Conservation (phyloP, 2,888 invertebrate species). For the Loripinus fragilis region DNA sequence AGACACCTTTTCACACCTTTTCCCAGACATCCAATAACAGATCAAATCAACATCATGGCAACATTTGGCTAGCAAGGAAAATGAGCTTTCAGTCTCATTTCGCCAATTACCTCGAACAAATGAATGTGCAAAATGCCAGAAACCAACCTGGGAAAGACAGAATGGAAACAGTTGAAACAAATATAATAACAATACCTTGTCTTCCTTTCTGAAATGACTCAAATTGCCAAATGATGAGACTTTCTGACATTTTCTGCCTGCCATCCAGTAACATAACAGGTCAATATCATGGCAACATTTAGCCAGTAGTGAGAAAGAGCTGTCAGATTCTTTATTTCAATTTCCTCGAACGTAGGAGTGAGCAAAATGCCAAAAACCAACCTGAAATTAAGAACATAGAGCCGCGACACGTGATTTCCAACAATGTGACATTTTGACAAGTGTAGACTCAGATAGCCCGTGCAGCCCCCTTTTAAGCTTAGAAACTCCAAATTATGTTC, state of each 20-base stretch:
- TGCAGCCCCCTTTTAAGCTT: no score
- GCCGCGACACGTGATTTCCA: no score
- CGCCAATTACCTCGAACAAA: constrained; percentile 84
- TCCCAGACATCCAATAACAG: constrained; percentile 81
- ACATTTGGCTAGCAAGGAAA: constrained; percentile 83
- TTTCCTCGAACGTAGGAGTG: constrained; percentile 84
- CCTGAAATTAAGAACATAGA: no score
- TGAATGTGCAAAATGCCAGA: constrained; percentile 84
- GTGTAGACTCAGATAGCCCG: no score
- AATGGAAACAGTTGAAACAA: neutral
- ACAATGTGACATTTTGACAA: no score
- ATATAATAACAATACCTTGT: constrained; percentile 71
- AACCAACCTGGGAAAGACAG: constrained; percentile 76
- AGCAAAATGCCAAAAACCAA: constrained; percentile 84
- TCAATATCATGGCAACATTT: constrained; percentile 85
- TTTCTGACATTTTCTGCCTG: constrained; percentile 68
- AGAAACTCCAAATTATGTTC: no score
- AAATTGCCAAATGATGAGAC: constrained; percentile 82
- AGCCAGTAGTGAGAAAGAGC: constrained; percentile 82
- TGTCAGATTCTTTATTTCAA: constrained; percentile 81
- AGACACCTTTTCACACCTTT: constrained; percentile 76
- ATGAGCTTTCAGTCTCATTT: constrained; percentile 80
- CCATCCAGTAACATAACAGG: constrained; percentile 83
- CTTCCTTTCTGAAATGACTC: constrained; percentile 80
- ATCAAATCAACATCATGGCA: constrained; percentile 84